Evolutionary conservation across 2,113 vertebrate genomes (phyloP).

Genomic region (Siniperca chuatsi): DNA sequence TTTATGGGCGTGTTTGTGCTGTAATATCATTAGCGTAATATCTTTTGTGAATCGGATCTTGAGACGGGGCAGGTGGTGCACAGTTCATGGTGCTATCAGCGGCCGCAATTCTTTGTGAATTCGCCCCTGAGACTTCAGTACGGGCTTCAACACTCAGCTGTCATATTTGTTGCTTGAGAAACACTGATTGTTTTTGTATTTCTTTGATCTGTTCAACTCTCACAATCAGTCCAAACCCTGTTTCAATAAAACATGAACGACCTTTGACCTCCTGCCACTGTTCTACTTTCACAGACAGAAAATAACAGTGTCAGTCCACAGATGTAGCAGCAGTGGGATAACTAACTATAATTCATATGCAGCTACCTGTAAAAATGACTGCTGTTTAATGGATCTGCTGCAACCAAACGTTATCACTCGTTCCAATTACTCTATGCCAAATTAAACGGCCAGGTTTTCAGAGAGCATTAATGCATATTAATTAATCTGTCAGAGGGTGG

Average conservation of each 20-base stretch:
- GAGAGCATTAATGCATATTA: constrained; percentile 78
- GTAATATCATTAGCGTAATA: too few species aligned
- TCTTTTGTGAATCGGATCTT: too few species aligned
- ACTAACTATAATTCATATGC: constrained; percentile 53
- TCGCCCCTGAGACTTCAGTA: too few species aligned
- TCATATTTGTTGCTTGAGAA: background rate
- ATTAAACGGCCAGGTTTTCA: constrained; percentile 72
- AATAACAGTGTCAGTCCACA: background rate
- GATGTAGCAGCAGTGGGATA: constrained; percentile 21
- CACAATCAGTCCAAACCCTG: background rate
- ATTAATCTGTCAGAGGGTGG: constrained; percentile 72
- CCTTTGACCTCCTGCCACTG: background rate
- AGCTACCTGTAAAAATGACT: constrained; percentile 60
- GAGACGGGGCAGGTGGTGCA: too few species aligned
- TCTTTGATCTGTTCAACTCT: background rate
- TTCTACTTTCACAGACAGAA: background rate
- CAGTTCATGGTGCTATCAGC: too few species aligned
- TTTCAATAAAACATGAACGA: background rate
- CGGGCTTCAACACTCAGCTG: background rate
- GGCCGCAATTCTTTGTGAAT: too few species aligned
- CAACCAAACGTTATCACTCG: constrained; percentile 58
- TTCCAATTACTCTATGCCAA: constrained; percentile 75
- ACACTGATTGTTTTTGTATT: too few species aligned
- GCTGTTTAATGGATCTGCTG: constrained; percentile 67
- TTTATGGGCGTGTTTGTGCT: too few species aligned